Conservation (phyloP, 2,797 vertebrate species). For the Hydrophis major region DNA sequence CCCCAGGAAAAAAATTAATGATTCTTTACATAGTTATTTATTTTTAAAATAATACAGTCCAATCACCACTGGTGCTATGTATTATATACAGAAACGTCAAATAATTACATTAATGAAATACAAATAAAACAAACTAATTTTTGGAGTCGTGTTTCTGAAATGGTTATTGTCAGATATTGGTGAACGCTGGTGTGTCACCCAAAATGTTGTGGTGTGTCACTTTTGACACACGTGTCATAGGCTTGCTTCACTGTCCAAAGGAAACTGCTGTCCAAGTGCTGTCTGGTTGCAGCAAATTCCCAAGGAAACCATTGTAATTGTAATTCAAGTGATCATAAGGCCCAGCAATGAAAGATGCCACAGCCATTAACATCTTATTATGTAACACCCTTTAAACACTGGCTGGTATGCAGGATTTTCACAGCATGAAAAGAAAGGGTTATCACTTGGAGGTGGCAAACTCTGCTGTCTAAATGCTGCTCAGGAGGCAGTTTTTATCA, state of each 20-base stretch:
- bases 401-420: background rate
- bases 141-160: background rate
- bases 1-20: background rate
- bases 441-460: background rate
- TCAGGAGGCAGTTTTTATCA: background rate
- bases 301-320: background rate
- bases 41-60: background rate
- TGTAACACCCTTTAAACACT: background rate
- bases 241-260: background rate
- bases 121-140: background rate
- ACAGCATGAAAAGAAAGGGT: background rate
- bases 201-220: background rate
- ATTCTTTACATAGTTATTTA: background rate
- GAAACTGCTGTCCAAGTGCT: background rate
- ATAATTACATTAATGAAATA: background rate
- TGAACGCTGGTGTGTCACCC: background rate
- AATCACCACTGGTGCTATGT: background rate
- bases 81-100: background rate
- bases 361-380: background rate
- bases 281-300: background rate
- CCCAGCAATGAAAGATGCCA: background rate
- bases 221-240: background rate
- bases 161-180: background rate
- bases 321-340: background rate
- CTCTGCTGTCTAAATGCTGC: background rate